Evolutionary conservation across 2,888 invertebrate genomes (phyloP), one percentile per base, ranked within the genome.

Genomic region (Noctua comes): DNA sequence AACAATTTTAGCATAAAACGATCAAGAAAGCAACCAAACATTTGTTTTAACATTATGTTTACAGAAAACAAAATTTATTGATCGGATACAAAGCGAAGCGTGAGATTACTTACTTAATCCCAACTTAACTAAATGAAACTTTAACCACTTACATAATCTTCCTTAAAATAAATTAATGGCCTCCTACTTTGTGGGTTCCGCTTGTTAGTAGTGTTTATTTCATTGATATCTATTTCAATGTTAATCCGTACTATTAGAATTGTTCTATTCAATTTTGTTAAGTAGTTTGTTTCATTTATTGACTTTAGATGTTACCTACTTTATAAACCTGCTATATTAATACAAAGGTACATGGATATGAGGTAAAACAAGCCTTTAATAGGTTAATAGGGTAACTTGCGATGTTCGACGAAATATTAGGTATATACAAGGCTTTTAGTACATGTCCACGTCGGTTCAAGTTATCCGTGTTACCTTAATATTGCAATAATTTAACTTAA

Each of bases 111-210:
- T 36, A 83, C 83, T 88, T 88, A 88, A 83, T 83, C 65, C 83
- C 73, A 81, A 86, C 86, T 85, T 86, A 86, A 86, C 77, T 81
- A 81, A 88, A 86, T 82, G 79, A 77, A 86, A 85, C 88, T 79
- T 77, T 51, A 85, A 77, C 76, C 84, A 80, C 86, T 88, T 79
- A 85, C 77, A 79, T 86, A 86, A 85, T 80, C 82, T 87, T 77
- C 77, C 66, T 84, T 82, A 73, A 82, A 82, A 87, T 71, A 86
- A 85, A 80, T 85, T 86, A 83, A 88, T 85, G 73, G 68, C 68
- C 69, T 69, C 59, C 79, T 81, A 74, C 68, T 77, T 81, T 76
- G 80, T 73, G 48, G 76, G 54, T 57, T 72, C 66, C 40, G 78
- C 65, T 70, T 68, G 70, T 81, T 80, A 80, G 65, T 68, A 72